These are phyloP conservation scores for Turritopsis dohrnii DNA, from an alignment of 30 jellyfish, hydroid and myxozoan species.

Conservation along the genomic window DNA sequence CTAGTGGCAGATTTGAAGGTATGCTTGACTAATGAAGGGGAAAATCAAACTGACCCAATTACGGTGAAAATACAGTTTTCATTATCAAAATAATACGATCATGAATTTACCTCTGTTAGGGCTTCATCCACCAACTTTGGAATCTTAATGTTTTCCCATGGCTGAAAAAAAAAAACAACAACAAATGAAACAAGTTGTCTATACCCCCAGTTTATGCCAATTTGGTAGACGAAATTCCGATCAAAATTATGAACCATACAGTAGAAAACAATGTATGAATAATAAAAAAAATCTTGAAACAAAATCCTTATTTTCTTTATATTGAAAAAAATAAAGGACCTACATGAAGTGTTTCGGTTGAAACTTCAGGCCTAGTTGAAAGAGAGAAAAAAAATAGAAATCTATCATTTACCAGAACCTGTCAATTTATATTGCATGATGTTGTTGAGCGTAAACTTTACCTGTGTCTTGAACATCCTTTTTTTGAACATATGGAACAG, in stretches of 20 bases:
- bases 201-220: too few species aligned
- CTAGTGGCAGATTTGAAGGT: too few species aligned
- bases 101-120: conserved; percentile 69
- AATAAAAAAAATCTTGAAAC: background rate
- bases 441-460: background rate
- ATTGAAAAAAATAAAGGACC: background rate
- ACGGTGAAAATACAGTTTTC: too few species aligned
- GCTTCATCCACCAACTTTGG: conserved; percentile 93
- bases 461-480: conserved; percentile 82
- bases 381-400: background rate
- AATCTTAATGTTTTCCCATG: conserved; percentile 65
- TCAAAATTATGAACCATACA: too few species aligned
- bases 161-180: conserved; percentile 41
- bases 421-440: background rate
- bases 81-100: background rate
- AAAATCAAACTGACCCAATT: too few species aligned
- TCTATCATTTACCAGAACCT: background rate
- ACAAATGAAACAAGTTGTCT: background rate
- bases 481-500: conserved; percentile 66
- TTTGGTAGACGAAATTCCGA: too few species aligned
- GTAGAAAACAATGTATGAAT: too few species aligned
- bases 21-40: too few species aligned
- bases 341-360: background rate
- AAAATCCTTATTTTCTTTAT: too few species aligned
- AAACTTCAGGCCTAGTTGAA: background rate